Conservation (phyloP, 2,888 invertebrate species). For the Agriopis aurantiaria region DNA sequence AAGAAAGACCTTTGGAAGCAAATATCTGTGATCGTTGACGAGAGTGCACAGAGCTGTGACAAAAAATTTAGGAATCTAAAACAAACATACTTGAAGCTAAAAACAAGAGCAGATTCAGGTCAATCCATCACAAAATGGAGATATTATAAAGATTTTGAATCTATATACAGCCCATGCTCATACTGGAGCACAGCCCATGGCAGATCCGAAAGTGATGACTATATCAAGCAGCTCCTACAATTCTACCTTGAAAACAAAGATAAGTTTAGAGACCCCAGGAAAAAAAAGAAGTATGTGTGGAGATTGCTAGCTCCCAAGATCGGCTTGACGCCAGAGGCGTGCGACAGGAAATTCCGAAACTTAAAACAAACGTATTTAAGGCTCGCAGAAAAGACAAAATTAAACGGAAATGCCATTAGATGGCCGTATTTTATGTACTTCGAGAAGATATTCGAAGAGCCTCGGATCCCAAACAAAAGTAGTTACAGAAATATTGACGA, state of each 20-base stretch:
- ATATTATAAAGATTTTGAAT: conserved; percentile 76
- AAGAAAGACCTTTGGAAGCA: conserved; percentile 80
- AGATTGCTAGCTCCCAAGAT: conserved; percentile 64
- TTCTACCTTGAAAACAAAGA: conserved; percentile 75
- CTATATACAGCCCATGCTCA: conserved; percentile 57
- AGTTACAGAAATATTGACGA: conserved; percentile 51
- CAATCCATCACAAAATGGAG: conserved; percentile 72
- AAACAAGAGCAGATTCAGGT: conserved; percentile 63
- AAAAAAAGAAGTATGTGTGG: conserved; percentile 75
- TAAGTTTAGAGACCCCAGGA: conserved; percentile 70
- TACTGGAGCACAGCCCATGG: conserved; percentile 37
- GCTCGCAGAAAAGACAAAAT: conserved; percentile 65
- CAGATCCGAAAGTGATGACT: conserved; percentile 63
- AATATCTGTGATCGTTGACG: conserved; percentile 67
- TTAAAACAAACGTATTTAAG: conserved; percentile 78
- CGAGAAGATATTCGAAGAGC: conserved; percentile 71
- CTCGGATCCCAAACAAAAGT: conserved; percentile 8
- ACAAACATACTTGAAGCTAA: conserved; percentile 75
- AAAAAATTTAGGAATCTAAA: conserved; percentile 80
- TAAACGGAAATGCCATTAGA: conserved; percentile 65
- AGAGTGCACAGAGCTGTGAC: conserved; percentile 68
- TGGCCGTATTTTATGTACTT: conserved; percentile 79
- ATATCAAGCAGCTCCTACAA: conserved; percentile 69
- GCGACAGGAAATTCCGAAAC: conserved; percentile 78
- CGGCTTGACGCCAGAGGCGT: conserved; percentile 71